These are phyloP conservation scores for Terrapene triunguis DNA, from an alignment of 2,113 vertebrate species.

Conservation along the genomic window DNA sequence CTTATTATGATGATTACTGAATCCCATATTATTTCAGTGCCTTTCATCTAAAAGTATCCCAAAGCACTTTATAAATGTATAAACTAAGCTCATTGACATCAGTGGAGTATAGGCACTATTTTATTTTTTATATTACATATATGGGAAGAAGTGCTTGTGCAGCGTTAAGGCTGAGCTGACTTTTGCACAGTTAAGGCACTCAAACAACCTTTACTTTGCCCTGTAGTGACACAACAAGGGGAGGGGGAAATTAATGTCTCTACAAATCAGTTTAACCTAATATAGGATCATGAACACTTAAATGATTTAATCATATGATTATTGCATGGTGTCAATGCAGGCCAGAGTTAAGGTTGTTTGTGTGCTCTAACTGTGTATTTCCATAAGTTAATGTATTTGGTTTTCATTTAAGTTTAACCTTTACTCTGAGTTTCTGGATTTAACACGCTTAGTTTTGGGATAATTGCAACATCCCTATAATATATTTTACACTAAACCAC, in stretches of 20 bases:
- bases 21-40: constrained; percentile 67
- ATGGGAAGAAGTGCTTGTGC: constrained; percentile 66
- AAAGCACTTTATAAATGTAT: constrained; percentile 64
- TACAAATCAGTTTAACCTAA: not conserved
- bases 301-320: not conserved
- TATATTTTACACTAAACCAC: not conserved
- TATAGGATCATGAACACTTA: not conserved
- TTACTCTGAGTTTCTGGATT: not conserved
- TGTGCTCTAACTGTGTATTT: not conserved
- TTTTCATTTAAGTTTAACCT: not conserved
- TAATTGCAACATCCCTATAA: not conserved
- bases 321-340: not conserved
- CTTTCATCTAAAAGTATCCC: constrained; percentile 71
- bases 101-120: constrained; percentile 57
- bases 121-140: not conserved
- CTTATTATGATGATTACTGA: constrained; percentile 42
- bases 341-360: not conserved
- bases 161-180: constrained; percentile 34
- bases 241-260: not conserved
- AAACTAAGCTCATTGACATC: not conserved
- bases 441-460: not conserved
- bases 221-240: constrained; percentile 6
- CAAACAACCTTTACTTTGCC: constrained; percentile 54
- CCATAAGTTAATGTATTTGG: not conserved
- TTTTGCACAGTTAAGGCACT: not conserved